Base-by-base conservation (phyloP, 2,797 vertebrate genomes). In the Neomorphus geoffroyi region DNA sequence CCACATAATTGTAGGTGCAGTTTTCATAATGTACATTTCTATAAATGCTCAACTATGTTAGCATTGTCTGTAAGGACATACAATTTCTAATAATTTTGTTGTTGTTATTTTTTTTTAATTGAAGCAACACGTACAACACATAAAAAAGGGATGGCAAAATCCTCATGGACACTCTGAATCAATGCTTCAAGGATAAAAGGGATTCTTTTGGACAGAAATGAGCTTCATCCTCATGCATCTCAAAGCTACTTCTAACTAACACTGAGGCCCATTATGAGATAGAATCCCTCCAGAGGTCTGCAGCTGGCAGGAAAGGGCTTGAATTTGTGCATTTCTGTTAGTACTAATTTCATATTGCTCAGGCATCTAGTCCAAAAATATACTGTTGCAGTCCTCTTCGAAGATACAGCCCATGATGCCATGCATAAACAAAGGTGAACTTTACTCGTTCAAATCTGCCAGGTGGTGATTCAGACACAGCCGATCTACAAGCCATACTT, bases 51-150 rank as follows among this genome's bases (percentile, higher is more conserved):
- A 75, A 3, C 27, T 81, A 8, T 39, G 14, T 72, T 69, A 41
- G n/a, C 37, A 35, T 37, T 83, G 30, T 83, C 93, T 94, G 62
- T 79, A 41, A 92, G 72, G 85, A 84, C 54, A 80, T 17, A 53
- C 7, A 5, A 90, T 92, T 93, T 95, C 50, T 83, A 92, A 81
- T 58, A 58, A 82, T 53, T 88, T 85, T 90, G 56, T 80, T 92
- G 48, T 64, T 11, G 9, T n/a, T 1, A 4, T 51, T 46, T 48
- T 77, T 22, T 50, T 66, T 64, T 56, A 85, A 46, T 46, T 89
- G 75, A 89, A 90, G 65, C 16, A 61, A 65, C 82, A 83, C 3
- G 3, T 67, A 37, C 19, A 41, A 66, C 41, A 85, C 0, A 0
- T 74, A 48, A 39, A 80, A 46, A 62, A 82, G 6, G 39, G 24